These are phyloP conservation scores for Loxodonta africana DNA, from an alignment of 2,113 vertebrate species.

Conservation along the genomic window DNA sequence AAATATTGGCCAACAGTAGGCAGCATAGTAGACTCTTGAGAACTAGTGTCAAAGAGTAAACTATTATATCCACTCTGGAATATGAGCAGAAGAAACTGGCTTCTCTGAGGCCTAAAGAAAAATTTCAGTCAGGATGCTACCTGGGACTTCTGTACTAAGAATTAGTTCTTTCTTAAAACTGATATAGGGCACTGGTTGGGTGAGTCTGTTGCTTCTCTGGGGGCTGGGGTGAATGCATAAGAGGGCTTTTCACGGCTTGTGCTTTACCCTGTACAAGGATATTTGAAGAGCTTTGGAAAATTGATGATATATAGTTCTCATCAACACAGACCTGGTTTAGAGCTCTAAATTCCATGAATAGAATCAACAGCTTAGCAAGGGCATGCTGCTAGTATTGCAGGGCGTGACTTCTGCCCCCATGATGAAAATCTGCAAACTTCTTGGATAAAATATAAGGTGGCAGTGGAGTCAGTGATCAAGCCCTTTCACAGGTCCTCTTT, in stretches of 20 bases:
- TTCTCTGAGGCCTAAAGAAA: constrained; percentile 32
- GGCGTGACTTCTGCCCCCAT: background rate
- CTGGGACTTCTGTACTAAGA: background rate
- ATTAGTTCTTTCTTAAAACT: constrained; percentile 31
- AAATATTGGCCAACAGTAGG: constrained; percentile 27
- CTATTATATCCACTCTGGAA: background rate
- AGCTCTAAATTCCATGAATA: background rate
- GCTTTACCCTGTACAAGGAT: background rate
- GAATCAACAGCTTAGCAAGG: background rate
- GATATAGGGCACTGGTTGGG: background rate
- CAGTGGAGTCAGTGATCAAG: background rate
- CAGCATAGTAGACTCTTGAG: background rate
- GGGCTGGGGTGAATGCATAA: background rate
- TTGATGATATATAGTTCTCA: background rate
- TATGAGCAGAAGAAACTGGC: background rate
- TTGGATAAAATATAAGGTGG: background rate
- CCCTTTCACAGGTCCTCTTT: background rate
- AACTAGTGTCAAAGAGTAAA: background rate
- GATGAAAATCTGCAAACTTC: background rate
- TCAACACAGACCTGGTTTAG: background rate
- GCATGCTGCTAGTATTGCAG: background rate
- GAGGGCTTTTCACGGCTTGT: background rate
- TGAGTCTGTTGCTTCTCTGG: background rate
- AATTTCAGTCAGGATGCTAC: constrained; percentile 1
- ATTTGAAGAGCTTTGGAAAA: background rate